These are phyloP conservation scores for Scatophagus argus DNA, from an alignment of 2,113 vertebrate genomes.

Conservation along the genomic window DNA sequence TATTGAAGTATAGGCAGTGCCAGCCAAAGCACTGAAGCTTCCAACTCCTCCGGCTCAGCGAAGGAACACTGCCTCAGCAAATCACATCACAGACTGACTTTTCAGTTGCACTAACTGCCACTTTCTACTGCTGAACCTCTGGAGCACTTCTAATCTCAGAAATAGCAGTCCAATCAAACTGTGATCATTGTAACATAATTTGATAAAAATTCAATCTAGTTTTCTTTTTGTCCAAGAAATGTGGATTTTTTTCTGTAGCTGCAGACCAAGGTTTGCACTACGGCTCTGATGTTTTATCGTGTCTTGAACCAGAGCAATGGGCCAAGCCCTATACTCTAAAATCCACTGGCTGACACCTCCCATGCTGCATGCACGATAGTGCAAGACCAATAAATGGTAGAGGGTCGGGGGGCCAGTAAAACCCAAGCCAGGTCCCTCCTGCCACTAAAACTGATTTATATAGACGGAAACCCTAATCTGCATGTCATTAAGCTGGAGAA, in stretches of 20 bases:
- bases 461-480: conserved; percentile 92
- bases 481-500: conserved; percentile 92
- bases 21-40: conserved; percentile 69
- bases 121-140: conserved; percentile 66
- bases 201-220: conserved; percentile 74
- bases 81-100: conserved; percentile 78
- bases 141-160: conserved; percentile 64
- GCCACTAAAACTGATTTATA: conserved; percentile 97
- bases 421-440: conserved; percentile 71
- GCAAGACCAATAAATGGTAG: conserved; percentile 63
- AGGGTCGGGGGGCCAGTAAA: conserved; percentile 73
- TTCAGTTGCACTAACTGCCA: conserved; percentile 64
- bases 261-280: conserved; percentile 25
- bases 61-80: conserved; percentile 78
- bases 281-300: conserved; percentile 26
- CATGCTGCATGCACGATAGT: conserved; percentile 48
- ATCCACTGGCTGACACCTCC: conserved; percentile 37
- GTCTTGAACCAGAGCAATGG: conserved; percentile 55
- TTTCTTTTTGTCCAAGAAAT: conserved; percentile 51
- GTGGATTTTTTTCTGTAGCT: conserved; percentile 4
- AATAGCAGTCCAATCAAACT: conserved; percentile 70
- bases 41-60: conserved; percentile 67
- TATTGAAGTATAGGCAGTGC: conserved; percentile 76
- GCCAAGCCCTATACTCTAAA: conserved; percentile 42
- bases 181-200: conserved; percentile 63